Conservation (phyloP, 2,113 vertebrate species). For the Dascyllus trimaculatus region DNA sequence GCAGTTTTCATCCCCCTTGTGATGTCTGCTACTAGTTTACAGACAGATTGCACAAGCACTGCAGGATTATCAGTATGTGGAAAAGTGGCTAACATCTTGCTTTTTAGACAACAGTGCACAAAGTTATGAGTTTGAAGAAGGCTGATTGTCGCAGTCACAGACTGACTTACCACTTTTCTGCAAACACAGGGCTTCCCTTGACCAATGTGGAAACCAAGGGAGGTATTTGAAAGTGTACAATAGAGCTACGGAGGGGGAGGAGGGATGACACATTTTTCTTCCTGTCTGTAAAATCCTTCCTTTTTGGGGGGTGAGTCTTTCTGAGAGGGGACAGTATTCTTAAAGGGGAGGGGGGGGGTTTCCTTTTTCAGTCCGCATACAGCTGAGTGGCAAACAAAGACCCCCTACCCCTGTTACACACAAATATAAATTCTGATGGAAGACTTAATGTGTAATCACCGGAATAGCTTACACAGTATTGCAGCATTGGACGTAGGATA, state of each 20-base stretch:
- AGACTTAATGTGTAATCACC: conserved; percentile 11
- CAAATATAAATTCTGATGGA: conserved; percentile 6
- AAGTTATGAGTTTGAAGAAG: not conserved
- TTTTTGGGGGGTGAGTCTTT: conserved; percentile 5
- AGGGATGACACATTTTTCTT: conserved; percentile 62
- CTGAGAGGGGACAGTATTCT: conserved; percentile 43
- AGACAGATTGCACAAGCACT: not conserved
- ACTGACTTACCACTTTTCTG: not conserved
- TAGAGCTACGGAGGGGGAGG: conserved; percentile 20
- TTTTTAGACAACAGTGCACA: not conserved
- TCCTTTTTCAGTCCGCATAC: conserved; percentile 38
- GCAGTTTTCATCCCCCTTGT: conserved; percentile 12
- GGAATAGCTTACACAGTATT: too few relatives aligned
- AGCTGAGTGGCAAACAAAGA: conserved; percentile 65
- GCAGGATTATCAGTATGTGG: not conserved
- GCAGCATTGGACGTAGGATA: too few relatives aligned
- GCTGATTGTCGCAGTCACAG: not conserved
- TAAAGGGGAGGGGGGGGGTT: not conserved
- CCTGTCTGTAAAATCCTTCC: conserved; percentile 62
- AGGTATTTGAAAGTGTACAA: conserved; percentile 53
- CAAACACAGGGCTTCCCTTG: not conserved
- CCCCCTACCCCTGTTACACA: conserved; percentile 21
- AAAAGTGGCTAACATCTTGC: not conserved
- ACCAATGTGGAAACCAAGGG: conserved; percentile 33
- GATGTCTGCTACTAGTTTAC: conserved; percentile 16